Evolutionary conservation across 1,140 invertebrate genomes (phyloP).

Genomic region (Pseudomyrmex dendroicus): DNA sequence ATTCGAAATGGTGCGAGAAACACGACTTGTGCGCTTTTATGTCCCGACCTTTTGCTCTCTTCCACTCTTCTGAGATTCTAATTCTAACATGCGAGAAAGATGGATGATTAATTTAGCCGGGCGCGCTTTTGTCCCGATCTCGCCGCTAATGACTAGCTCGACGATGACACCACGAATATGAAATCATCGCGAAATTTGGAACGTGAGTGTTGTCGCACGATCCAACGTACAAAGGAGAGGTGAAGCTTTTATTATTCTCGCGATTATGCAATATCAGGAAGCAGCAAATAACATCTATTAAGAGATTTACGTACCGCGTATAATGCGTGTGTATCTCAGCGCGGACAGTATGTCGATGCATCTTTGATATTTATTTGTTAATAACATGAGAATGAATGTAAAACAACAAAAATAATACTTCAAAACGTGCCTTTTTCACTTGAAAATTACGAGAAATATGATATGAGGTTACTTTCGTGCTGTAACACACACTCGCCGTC

Average conservation of each 20-base stretch:
- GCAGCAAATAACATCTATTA: conserved; percentile 39
- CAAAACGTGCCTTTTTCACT: background rate
- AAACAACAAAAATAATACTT: no score
- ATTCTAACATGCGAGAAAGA: background rate
- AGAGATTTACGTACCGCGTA: background rate
- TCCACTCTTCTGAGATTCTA: background rate
- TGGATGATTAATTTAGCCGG: background rate
- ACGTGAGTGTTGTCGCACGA: conserved; percentile 13
- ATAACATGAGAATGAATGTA: no score
- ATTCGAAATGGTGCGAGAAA: background rate
- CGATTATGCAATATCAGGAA: conserved; percentile 44
- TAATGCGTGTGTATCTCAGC: background rate
- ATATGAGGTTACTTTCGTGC: background rate
- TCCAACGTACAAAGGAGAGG: background rate
- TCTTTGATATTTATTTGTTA: no score
- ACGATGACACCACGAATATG: conserved; percentile 7
- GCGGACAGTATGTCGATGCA: no score
- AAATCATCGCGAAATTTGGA: conserved; percentile 26
- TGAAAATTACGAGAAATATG: background rate
- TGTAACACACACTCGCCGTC: background rate
- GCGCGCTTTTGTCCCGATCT: background rate
- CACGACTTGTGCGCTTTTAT: conserved; percentile 13
- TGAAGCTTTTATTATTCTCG: conserved; percentile 45
- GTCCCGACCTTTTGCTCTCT: background rate
- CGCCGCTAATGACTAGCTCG: conserved; percentile 22